phyloP scores from a whole-genome alignment of 2,888 invertebrate genomes.

The Clunio marinus region DNA sequence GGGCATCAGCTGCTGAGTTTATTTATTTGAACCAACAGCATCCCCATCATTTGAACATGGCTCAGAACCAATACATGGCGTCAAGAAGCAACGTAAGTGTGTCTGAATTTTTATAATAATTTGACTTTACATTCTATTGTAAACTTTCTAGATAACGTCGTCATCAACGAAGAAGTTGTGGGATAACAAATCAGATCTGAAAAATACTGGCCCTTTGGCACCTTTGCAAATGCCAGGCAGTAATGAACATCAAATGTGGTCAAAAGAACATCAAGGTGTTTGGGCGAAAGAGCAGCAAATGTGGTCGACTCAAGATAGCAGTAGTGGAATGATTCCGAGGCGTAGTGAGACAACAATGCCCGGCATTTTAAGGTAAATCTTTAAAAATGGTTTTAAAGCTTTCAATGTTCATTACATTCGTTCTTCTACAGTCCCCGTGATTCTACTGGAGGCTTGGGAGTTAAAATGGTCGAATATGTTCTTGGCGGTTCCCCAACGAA shows the following conservation, averaged over 20 bases:
- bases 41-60: constrained; percentile 43
- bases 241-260: constrained; percentile 71
- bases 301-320: constrained; percentile 82
- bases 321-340: constrained; percentile 72
- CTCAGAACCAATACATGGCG: constrained; percentile 49
- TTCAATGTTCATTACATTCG: background rate
- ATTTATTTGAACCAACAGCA: constrained; percentile 36
- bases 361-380: constrained; percentile 49
- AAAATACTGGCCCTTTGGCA: constrained; percentile 71
- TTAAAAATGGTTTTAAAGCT: background rate
- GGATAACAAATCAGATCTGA: constrained; percentile 76
- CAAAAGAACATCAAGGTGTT: constrained; percentile 20
- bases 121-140: constrained; percentile 41
- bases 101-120: too few relatives aligned
- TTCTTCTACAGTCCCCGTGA: constrained; percentile 70
- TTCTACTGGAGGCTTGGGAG: constrained; percentile 84
- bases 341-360: constrained; percentile 57
- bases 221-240: constrained; percentile 63
- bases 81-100: constrained; percentile 27
- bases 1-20: constrained; percentile 36
- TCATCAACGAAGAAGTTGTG: constrained; percentile 91
- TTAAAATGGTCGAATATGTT: constrained; percentile 98
- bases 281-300: constrained; percentile 66
- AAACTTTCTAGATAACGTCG: constrained; percentile 75
- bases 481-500: constrained; percentile 86